These are phyloP conservation scores for Harpegnathos saltator DNA, from an alignment of 1,140 invertebrate species.

Conservation along the genomic window DNA sequence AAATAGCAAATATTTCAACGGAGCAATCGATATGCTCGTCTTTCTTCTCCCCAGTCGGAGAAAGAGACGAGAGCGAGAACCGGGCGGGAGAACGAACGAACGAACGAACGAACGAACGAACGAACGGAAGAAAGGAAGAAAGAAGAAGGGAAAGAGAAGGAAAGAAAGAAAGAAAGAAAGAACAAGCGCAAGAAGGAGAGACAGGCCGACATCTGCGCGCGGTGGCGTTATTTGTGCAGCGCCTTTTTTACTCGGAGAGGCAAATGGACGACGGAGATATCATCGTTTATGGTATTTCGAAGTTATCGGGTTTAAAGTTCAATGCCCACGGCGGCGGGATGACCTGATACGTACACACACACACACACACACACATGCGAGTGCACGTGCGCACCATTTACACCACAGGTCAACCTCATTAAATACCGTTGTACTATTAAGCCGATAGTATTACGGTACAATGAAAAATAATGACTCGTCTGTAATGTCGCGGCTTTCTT, in stretches of 20 bases:
- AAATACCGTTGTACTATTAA: constrained; percentile 12
- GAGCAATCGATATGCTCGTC: constrained; percentile 5
- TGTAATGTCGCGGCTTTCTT: background rate
- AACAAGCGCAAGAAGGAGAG: background rate
- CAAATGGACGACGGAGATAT: background rate
- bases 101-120: too few species aligned
- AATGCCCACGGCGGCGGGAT: background rate
- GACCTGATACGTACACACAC: background rate
- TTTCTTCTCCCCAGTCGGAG: background rate
- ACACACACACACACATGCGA: too few species aligned
- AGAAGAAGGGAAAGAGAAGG: too few species aligned
- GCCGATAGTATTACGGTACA: background rate
- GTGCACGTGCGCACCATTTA: background rate
- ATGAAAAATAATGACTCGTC: constrained; percentile 7
- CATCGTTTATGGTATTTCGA: background rate
- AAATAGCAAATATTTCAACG: constrained; percentile 36
- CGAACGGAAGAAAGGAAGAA: too few species aligned
- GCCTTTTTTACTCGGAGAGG: background rate
- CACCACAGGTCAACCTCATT: constrained; percentile 19
- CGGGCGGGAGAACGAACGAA: too few species aligned
- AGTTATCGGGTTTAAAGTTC: constrained; percentile 43
- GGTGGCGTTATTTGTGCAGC: background rate
- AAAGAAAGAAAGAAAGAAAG: too few species aligned
- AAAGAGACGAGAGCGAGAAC: too few species aligned
- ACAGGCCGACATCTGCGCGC: background rate